A percentile compares a stretch with the other conserved stretches of the same genome.
Conservation (phyloP, 2,113 vertebrate genomes). For the Benitochromis conjunctus region DNA sequence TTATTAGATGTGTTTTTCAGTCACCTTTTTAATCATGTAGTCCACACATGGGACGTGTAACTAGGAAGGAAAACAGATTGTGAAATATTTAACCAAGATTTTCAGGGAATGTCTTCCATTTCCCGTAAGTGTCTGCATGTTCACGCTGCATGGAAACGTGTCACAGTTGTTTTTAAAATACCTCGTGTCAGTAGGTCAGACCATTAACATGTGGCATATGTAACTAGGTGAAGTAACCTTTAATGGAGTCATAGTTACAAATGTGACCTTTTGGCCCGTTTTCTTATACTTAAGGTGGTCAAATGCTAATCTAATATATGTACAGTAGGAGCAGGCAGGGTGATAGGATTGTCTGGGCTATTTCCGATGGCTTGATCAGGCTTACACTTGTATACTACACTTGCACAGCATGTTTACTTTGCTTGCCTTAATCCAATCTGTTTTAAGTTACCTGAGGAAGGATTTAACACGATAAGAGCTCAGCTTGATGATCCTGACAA, state of each 20-base stretch:
- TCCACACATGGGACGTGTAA: background rate
- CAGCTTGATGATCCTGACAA: background rate
- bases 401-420: background rate
- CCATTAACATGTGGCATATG: background rate
- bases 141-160: background rate
- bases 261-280: background rate
- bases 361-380: constrained; percentile 38
- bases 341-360: constrained; percentile 30
- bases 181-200: background rate
- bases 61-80: background rate
- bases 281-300: background rate
- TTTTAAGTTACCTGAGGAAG: background rate
- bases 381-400: constrained; percentile 23
- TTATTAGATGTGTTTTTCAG: background rate
- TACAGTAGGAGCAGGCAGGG: background rate
- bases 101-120: background rate
- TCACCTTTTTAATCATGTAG: background rate
- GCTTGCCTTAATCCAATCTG: constrained; percentile 7
- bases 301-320: constrained; percentile 8
- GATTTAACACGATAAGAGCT: constrained; percentile 1
- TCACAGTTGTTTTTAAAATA: background rate
- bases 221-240: background rate
- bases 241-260: background rate
- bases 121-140: background rate
- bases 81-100: background rate